Percentiles rank a stretch among this genome's conserved stretches.
These are phyloP conservation scores for Lasioglossum malachurum DNA, from an alignment of 2,888 invertebrate species.

Conservation along the genomic window DNA sequence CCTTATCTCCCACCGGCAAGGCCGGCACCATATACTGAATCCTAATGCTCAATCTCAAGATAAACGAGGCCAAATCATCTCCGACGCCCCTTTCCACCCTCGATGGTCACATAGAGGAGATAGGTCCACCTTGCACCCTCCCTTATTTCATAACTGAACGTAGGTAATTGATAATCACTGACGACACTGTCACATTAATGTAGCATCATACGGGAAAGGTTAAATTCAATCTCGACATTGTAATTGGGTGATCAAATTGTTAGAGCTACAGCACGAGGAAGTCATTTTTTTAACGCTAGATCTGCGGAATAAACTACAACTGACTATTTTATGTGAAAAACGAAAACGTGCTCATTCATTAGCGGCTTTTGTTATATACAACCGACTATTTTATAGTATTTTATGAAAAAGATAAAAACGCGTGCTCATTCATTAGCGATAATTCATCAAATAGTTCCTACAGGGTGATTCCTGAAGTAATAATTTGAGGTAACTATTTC, in stretches of 20 bases:
- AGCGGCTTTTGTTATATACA: too few relatives aligned
- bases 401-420: too few relatives aligned
- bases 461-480: too few relatives aligned
- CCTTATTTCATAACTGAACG: constrained; percentile 42
- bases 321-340: neutral
- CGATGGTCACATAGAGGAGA: constrained; percentile 35
- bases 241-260: neutral
- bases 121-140: constrained; percentile 44
- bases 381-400: too few relatives aligned
- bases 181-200: constrained; percentile 16
- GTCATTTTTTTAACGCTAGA: neutral
- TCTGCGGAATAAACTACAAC: too few relatives aligned
- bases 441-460: too few relatives aligned
- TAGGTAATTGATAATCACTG: constrained; percentile 21
- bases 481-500: too few relatives aligned
- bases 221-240: neutral
- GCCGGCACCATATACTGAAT: constrained; percentile 79
- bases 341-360: neutral
- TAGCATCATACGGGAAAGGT: neutral
- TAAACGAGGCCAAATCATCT: constrained; percentile 77
- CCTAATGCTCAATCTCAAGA: constrained; percentile 83
- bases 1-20: constrained; percentile 82
- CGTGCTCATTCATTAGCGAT: too few relatives aligned
- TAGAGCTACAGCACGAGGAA: neutral
- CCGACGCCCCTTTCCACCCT: constrained; percentile 44